Evolutionary conservation across 2,113 vertebrate genomes (phyloP).

Genomic region (Cyanoderma ruficeps): DNA sequence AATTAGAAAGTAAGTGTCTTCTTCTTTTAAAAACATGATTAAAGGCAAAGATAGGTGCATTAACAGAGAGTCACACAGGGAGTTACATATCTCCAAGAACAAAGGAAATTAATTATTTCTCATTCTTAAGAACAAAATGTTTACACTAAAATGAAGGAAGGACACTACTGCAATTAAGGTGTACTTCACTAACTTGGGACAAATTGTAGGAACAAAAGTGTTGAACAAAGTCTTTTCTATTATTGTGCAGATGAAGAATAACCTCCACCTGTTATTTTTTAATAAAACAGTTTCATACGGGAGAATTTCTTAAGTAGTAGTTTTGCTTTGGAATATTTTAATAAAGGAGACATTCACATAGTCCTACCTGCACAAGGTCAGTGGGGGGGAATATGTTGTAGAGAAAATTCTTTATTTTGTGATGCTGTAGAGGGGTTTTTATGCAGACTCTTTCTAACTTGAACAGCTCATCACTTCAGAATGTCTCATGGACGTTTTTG

Average conservation of each 20-base stretch:
- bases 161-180: neutral
- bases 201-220: neutral
- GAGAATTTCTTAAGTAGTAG: neutral
- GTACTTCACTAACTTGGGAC: neutral
- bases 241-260: neutral
- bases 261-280: neutral
- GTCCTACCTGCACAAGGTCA: neutral
- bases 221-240: neutral
- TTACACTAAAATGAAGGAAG: neutral
- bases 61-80: neutral
- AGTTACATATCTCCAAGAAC: neutral
- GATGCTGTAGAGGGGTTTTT: neutral
- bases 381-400: neutral
- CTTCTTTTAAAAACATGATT: neutral
- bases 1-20: constrained; percentile 70
- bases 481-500: neutral
- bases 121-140: neutral
- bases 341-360: neutral
- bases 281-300: neutral
- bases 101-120: neutral
- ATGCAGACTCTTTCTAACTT: neutral
- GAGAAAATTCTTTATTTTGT: neutral
- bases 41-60: neutral
- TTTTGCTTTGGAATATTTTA: neutral
- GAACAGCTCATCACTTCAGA: neutral